A percentile compares a stretch with the other conserved stretches of the same genome.
Conservation (phyloP, 2,888 invertebrate species). For the Pteria penguin region DNA sequence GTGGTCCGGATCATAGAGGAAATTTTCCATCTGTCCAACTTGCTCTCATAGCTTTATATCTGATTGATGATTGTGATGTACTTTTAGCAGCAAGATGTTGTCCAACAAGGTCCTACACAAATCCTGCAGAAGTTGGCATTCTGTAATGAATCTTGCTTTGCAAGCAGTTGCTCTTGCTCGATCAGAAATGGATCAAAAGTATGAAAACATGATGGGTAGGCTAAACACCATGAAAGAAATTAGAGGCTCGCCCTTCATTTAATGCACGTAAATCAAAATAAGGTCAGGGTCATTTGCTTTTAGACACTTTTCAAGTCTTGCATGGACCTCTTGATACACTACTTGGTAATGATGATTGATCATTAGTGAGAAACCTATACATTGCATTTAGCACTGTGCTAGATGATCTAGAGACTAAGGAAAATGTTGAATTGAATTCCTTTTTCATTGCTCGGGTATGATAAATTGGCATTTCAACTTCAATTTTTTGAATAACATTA, state of each 20-base stretch:
- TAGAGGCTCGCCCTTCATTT: constrained; percentile 3
- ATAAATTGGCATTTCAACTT: neutral
- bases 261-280: neutral
- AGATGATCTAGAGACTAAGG: neutral
- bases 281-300: constrained; percentile 5
- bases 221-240: neutral
- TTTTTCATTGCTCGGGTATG: neutral
- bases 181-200: neutral
- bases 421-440: neutral
- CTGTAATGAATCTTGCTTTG: neutral
- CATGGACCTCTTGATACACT: neutral
- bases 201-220: neutral
- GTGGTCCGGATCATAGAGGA: neutral
- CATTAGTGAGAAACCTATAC: neutral
- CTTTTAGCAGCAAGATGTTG: neutral
- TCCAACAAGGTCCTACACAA: neutral
- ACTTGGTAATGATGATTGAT: neutral
- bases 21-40: neutral
- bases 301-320: neutral
- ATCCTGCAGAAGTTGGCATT: neutral
- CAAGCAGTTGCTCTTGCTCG: neutral
- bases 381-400: neutral
- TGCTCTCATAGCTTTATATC: neutral
- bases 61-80: neutral
- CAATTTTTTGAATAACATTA: neutral